Evolutionary conservation across 1,140 invertebrate genomes (phyloP), one percentile per base, ranked within the genome.

Genomic region (Dendrolimus kikuchii): DNA sequence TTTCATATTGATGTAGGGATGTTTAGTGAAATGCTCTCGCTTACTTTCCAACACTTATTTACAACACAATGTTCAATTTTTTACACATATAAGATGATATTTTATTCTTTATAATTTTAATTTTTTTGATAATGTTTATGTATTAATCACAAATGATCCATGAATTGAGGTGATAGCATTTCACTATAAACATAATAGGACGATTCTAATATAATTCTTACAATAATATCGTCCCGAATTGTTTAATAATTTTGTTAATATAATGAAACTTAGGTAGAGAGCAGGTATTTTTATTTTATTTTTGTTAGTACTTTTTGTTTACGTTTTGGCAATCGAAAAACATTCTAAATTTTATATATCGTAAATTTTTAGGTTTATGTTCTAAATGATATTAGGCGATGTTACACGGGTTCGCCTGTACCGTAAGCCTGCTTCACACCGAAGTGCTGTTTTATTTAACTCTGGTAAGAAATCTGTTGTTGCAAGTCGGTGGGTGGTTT

Each of bases 201-300:
- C 83, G 83, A 86, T 86, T 79, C 70, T 84, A 80, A 84, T 86
- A 86, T 86, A 83, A 86, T 86, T 86, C 83, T 86, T 84, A 86
- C 74, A 81, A 78, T 81, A 77, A 84, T 71, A 83, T 86, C 83
- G 83, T 86, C 83, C 82, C 54, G 66, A 78, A 67, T 80, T 77
- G 73, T 82, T 79, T 78, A 70, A 74, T 74, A 67, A 68, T 75
- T 80, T 82, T 78, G 77, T 85, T 85, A 72, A 73, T 75, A 59
- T 80, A 68, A 23, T 23, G 23, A 23, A 77, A 74, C 57, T 54
- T 86, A 77, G 70, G 66, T 73, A 65, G 66, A 23, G 23, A 68
- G 64, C 71, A 71, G 68, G 69, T 74, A 71, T 74, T 68, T 41
- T 44, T 44, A 23, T 51, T 60, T 74, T 77, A 73, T 76, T 79